These are phyloP conservation scores for Hypsopygia costalis DNA, from an alignment of 2,888 invertebrate genomes.

Conservation along the genomic window DNA sequence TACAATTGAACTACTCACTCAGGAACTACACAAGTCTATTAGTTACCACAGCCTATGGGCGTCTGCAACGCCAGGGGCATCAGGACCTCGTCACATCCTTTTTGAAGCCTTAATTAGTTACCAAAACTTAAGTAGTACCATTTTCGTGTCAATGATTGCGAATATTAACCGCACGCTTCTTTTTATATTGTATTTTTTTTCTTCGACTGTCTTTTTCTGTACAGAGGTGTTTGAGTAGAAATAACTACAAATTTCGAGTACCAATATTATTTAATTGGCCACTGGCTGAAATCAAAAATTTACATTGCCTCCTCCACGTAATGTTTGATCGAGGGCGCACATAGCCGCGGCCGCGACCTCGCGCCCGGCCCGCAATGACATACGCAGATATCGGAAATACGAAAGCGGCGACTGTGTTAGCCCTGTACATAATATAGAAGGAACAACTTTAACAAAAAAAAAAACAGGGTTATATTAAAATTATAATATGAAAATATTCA, in stretches of 20 bases:
- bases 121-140: too few relatives aligned
- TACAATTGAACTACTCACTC: too few relatives aligned
- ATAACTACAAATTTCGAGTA: constrained; percentile 64
- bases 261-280: constrained; percentile 78
- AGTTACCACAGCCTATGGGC: too few relatives aligned
- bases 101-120: too few relatives aligned
- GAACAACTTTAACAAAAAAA: constrained; percentile 72
- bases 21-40: too few relatives aligned
- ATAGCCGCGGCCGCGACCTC: constrained; percentile 25
- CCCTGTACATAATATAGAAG: constrained; percentile 68
- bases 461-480: constrained; percentile 80
- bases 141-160: too few relatives aligned
- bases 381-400: constrained; percentile 14
- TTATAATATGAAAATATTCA: constrained; percentile 81
- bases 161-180: too few relatives aligned
- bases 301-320: constrained; percentile 68
- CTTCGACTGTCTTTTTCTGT: too few relatives aligned
- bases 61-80: too few relatives aligned
- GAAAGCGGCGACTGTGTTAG: constrained; percentile 36
- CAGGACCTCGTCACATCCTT: too few relatives aligned
- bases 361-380: too few relatives aligned
- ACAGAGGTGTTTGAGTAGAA: constrained; percentile 24
- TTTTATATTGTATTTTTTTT: too few relatives aligned
- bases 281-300: constrained; percentile 76
- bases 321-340: constrained; percentile 48